These are phyloP conservation scores for Oegoconia quadripuncta DNA, from an alignment of 2,888 invertebrate species.

Conservation along the genomic window DNA sequence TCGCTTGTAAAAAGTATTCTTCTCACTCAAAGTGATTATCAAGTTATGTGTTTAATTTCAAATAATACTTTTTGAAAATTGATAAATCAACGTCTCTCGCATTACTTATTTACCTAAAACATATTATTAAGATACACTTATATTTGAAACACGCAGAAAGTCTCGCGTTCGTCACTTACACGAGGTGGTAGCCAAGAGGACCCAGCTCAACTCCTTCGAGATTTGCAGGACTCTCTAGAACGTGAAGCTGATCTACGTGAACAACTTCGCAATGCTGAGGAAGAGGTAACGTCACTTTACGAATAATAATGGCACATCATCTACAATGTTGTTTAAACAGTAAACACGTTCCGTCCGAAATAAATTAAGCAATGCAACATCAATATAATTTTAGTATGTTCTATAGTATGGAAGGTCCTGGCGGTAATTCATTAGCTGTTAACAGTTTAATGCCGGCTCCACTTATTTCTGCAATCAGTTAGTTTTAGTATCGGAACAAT, in stretches of 20 bases:
- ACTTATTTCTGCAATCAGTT: slow-evolving; percentile 38
- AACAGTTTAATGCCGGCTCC: slow-evolving; percentile 33
- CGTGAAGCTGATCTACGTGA: slow-evolving; percentile 96
- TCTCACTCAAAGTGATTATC: too few relatives aligned
- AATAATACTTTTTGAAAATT: too few relatives aligned
- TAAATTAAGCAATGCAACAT: too few relatives aligned
- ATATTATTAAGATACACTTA: not conserved
- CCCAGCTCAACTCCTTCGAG: slow-evolving; percentile 88
- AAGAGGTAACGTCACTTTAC: too few relatives aligned
- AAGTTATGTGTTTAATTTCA: too few relatives aligned
- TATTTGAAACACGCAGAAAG: slow-evolving; percentile 67
- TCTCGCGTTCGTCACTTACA: slow-evolving; percentile 86
- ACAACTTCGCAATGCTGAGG: slow-evolving; percentile 94
- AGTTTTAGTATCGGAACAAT: slow-evolving; percentile 45
- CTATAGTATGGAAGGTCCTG: slow-evolving; percentile 5
- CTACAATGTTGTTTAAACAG: too few relatives aligned
- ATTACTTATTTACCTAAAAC: not conserved
- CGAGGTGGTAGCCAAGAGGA: slow-evolving; percentile 90
- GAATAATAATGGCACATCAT: too few relatives aligned
- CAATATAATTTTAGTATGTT: too few relatives aligned
- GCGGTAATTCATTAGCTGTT: slow-evolving; percentile 30
- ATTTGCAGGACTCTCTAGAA: slow-evolving; percentile 94
- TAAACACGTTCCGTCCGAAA: too few relatives aligned
- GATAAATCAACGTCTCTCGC: not conserved
- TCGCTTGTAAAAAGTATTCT: too few relatives aligned